Evolutionary conservation across 2,888 invertebrate genomes (phyloP).

Genomic region (Chironomus riparius): DNA sequence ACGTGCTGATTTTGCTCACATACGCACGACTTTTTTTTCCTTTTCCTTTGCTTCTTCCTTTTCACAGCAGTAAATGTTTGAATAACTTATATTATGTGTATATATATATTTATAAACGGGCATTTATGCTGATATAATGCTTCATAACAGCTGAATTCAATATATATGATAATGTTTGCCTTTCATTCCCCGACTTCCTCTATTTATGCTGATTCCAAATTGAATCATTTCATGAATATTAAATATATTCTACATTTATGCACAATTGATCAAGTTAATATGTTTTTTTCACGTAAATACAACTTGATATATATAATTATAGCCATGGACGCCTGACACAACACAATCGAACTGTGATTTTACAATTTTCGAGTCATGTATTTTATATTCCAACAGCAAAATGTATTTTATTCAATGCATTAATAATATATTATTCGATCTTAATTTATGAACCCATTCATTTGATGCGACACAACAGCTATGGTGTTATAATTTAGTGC

Average conservation of each 20-base stretch:
- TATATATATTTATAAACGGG: background rate
- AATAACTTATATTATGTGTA: background rate
- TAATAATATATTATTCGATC: too few relatives aligned
- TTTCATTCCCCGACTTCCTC: background rate
- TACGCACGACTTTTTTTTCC: background rate
- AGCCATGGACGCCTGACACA: too few relatives aligned
- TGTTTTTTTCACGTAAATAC: background rate
- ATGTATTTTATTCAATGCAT: too few relatives aligned
- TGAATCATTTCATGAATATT: background rate
- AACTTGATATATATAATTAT: too few relatives aligned
- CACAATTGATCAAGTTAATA: background rate
- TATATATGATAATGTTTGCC: background rate
- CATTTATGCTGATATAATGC: background rate
- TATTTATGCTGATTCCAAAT: background rate
- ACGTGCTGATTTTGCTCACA: background rate
- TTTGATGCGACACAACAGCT: too few relatives aligned
- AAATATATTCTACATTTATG: background rate
- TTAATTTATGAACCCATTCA: too few relatives aligned
- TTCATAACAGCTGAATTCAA: constrained; percentile 9
- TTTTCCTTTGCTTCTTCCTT: background rate
- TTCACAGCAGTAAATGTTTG: background rate
- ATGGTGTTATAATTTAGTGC: too few relatives aligned
- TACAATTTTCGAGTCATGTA: too few relatives aligned
- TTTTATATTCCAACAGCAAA: too few relatives aligned
- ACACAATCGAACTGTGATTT: too few relatives aligned